A percentile compares a stretch with the other conserved stretches of the same genome.
Evolutionary conservation across 2,797 vertebrate genomes (phyloP).

Genomic region (Galago senegalensis): DNA sequence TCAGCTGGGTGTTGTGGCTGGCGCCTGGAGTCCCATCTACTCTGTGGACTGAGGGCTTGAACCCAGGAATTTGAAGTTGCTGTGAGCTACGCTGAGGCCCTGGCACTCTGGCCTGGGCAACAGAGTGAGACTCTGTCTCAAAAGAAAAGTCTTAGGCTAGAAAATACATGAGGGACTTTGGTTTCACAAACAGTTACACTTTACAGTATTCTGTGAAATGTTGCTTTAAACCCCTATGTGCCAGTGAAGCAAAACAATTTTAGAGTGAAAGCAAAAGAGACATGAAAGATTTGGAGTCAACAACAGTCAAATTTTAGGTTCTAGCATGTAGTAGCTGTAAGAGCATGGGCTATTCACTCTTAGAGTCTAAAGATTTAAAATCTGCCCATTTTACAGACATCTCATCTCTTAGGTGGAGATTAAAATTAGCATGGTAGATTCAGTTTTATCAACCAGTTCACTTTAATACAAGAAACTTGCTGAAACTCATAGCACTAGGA

Average conservation of each 20-base stretch:
- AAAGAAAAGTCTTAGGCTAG: not conserved
- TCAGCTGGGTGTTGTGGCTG: too few species aligned
- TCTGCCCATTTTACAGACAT: constrained; percentile 16
- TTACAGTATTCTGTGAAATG: constrained; percentile 37
- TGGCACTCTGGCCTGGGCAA: too few species aligned
- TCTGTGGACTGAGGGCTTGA: too few species aligned
- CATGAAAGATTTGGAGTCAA: not conserved
- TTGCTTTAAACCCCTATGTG: not conserved
- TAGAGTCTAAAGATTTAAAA: not conserved
- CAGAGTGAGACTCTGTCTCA: too few species aligned
- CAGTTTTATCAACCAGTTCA: constrained; percentile 7
- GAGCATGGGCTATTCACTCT: not conserved
- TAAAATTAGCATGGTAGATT: constrained; percentile 18
- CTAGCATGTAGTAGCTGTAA: not conserved
- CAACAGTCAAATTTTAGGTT: constrained; percentile 3
- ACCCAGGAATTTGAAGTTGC: too few species aligned
- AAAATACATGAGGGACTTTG: not conserved
- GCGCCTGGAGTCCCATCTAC: too few species aligned
- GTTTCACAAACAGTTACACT: not conserved
- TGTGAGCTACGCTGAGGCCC: too few species aligned
- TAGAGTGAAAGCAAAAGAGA: constrained; percentile 44
- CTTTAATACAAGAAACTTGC: not conserved
- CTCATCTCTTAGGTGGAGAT: not conserved
- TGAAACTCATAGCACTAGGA: not conserved
- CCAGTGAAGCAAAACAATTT: constrained; percentile 51